Evolutionary conservation across 2,888 invertebrate species (phyloP), one percentile per base, ranked within the genome.

Genomic region (Aleiodes leptofemur): DNA sequence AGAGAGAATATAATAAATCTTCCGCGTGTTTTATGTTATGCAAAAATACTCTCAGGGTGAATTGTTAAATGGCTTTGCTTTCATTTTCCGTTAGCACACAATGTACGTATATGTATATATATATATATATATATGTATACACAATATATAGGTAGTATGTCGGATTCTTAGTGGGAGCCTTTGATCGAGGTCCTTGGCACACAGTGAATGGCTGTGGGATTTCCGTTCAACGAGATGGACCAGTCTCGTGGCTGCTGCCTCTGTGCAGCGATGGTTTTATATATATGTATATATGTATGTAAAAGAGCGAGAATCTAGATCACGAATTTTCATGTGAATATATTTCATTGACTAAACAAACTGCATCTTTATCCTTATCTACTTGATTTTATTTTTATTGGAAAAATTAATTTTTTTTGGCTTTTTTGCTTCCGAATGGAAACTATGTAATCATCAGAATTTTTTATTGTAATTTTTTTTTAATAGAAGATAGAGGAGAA

Each of bases 151-250:
- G 72, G 70, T 73, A 69, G 59, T 64, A 34, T 34, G 34, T 66
- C 69, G 53, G n/a, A 69, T 73, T 61, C 75, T 76, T 76, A 75
- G 77, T 74, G 80, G 76, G 80, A 77, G 79, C 80, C 79, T 80
- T 80, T 80, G 77, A 80, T 80, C 80, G 77, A 75, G 80, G 82
- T 80, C 78, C 82, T 82, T 80, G 79, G 80, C 76, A 78, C 61
- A 64, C 77, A 77, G 78, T 80, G 82, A 81, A 81, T 83, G 81
- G 80, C 79, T 78, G 79, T 72, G 79, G 78, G 80, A 79, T 83
- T 83, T 79, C 79, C 80, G 82, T 78, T 83, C 78, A 82, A 81
- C 81, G 79, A 77, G 78, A 72, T 76, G 75, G 77, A 79, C 78
- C 79, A 77, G 79, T 76, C 59, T 51, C 64, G 70, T 57, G 56